Evolutionary conservation across 2,113 vertebrate genomes (phyloP), one percentile per base, ranked within the genome.

Genomic region (Plotosus lineatus): DNA sequence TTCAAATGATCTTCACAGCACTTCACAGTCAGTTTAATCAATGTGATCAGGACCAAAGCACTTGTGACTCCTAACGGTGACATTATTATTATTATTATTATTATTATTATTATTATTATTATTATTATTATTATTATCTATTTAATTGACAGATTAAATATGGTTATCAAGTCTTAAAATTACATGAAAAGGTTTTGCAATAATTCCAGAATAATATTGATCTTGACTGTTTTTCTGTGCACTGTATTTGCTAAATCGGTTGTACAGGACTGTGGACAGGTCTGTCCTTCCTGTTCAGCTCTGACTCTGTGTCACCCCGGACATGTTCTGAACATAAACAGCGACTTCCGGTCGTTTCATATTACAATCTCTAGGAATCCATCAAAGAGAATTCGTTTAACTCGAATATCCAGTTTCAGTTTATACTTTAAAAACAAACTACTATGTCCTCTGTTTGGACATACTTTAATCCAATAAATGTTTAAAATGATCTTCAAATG

Each of bases 261-360:
- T 19, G 36, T 15, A 19, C 26, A 23, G 40, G 28, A 28, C 33
- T 75, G 19, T 28, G 50, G 51, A 58, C 68, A 19, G 15, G 15
- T 42, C 15, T 44, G 11, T 48, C 40, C 78, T 68, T 61, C 44
- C 73, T 63, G 66, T 79, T 56, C 15, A 42, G 65, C 10, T 28
- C 44, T 82, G 26, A 76, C 69, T 28, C 40, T 44, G 44, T 71
- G 44, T 31, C 21, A 46, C 42, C 38, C 21, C n/a, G 21, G 58
- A 75, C 78, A 78, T n/a, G 3, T 71, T 82, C 44, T 55, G 44
- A 80, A 72, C 21, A 78, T 10, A 72, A 60, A 78, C 66, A 79
- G 46, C 14, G 19, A 75, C 75, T 55, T 80, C 61, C 40, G 46
- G 31, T 71, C 53, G 48, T 72, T 55, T 81, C 65, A 69, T 68